A percentile compares a stretch with the other conserved stretches of the same genome.
These are phyloP conservation scores for Napeogenes inachia DNA, from an alignment of 2,888 invertebrate species.

Conservation along the genomic window DNA sequence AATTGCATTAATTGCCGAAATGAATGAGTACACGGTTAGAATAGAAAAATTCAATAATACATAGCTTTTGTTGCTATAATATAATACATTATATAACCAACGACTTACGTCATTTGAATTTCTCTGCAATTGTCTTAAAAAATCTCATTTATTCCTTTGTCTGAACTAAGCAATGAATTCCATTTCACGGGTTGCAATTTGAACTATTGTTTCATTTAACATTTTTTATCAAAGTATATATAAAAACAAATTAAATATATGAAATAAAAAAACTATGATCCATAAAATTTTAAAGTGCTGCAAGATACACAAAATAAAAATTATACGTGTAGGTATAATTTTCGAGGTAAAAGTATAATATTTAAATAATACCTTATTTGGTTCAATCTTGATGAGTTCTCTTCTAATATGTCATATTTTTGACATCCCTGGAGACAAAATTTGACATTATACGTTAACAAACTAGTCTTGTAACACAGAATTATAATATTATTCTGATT, in stretches of 20 bases:
- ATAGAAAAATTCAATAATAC: neutral
- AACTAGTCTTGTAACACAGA: too few species aligned
- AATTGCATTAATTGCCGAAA: neutral
- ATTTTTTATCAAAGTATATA: neutral
- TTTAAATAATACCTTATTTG: too few species aligned
- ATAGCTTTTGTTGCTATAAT: neutral
- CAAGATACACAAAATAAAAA: too few species aligned
- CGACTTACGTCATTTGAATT: slow-evolving; percentile 1
- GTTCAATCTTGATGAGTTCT: too few species aligned
- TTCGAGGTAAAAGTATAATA: too few species aligned
- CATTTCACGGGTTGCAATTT: neutral
- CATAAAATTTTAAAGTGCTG: too few species aligned
- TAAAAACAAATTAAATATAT: neutral
- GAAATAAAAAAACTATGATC: neutral
- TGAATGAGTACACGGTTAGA: neutral
- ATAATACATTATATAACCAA: neutral
- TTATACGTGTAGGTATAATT: too few species aligned
- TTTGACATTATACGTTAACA: too few species aligned
- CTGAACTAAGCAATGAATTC: slow-evolving; percentile 1
- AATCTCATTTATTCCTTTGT: slow-evolving; percentile 5
- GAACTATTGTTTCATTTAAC: neutral
- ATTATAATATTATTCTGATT: too few species aligned
- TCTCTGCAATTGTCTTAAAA: slow-evolving; percentile 7
- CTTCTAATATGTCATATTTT: too few species aligned
- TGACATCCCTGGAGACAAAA: too few species aligned